Evolutionary conservation across 2,797 vertebrate genomes (phyloP).

Genomic region (Limnodromus scolopaceus): DNA sequence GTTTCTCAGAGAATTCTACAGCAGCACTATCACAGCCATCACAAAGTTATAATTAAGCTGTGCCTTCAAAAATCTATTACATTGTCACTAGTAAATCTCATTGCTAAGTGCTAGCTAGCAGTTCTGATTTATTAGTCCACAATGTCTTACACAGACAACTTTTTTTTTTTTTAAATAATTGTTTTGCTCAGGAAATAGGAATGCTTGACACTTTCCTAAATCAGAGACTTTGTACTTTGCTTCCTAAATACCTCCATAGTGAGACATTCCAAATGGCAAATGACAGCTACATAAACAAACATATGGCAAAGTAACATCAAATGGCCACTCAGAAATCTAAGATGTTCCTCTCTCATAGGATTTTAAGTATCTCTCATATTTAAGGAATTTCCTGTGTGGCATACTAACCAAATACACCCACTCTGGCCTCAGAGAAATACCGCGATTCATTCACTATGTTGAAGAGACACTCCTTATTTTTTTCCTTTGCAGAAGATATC

Average conservation of each 20-base stretch:
- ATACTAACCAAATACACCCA: conserved; percentile 18
- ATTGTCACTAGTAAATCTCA: not conserved
- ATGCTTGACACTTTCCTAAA: not conserved
- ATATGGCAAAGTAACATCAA: conserved; percentile 24
- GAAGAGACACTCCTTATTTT: not conserved
- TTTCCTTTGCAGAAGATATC: not conserved
- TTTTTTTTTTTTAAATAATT: not conserved
- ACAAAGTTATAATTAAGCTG: not conserved
- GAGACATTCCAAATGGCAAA: conserved; percentile 27
- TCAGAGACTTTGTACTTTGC: not conserved
- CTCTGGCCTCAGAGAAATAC: not conserved
- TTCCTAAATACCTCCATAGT: not conserved
- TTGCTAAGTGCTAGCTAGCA: not conserved
- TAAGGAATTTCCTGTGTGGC: conserved; percentile 14
- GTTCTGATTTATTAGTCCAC: not conserved
- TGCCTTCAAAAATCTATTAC: not conserved
- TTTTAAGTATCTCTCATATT: conserved; percentile 14
- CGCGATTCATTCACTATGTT: not conserved
- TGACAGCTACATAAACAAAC: conserved; percentile 43
- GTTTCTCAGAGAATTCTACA: not conserved
- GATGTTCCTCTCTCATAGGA: not conserved
- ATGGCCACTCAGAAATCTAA: not conserved
- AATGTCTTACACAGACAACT: not conserved
- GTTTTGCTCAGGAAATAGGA: not conserved
- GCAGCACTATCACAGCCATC: not conserved